phyloP scores from a whole-genome alignment of 2,113 vertebrate genomes.

The Myiopsitta monachus region DNA sequence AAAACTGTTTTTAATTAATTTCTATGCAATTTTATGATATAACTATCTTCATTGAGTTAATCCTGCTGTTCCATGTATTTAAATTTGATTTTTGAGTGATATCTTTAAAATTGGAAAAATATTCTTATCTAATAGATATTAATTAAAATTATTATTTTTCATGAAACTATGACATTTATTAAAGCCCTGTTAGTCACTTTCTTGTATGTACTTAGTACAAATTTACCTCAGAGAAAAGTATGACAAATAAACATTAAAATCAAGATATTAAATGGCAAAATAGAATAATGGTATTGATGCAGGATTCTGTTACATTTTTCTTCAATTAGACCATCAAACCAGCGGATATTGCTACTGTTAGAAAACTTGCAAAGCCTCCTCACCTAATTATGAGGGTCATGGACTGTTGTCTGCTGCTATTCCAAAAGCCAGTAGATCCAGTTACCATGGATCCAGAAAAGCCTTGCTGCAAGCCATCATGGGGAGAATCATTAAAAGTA shows the following conservation, averaged over 20 bases:
- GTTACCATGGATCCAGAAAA: slow-evolving; percentile 79
- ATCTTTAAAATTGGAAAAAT: neutral
- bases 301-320: neutral
- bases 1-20: neutral
- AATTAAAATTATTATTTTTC: neutral
- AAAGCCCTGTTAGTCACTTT: neutral
- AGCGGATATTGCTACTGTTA: slow-evolving; percentile 78
- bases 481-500: slow-evolving; percentile 81
- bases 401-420: slow-evolving; percentile 77
- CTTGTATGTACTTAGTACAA: neutral
- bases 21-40: neutral
- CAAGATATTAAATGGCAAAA: neutral
- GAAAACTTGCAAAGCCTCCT: slow-evolving; percentile 80
- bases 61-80: neutral
- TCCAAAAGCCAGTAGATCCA: slow-evolving; percentile 77
- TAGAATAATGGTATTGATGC: neutral
- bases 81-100: neutral
- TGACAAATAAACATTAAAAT: neutral
- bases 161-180: neutral
- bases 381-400: slow-evolving; percentile 83
- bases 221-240: neutral
- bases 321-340: slow-evolving; percentile 78
- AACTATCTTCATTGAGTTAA: neutral
- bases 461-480: slow-evolving; percentile 77
- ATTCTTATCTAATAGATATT: neutral